Conservation (phyloP, 2,113 vertebrate genomes). For the Neotoma lepida region DNA sequence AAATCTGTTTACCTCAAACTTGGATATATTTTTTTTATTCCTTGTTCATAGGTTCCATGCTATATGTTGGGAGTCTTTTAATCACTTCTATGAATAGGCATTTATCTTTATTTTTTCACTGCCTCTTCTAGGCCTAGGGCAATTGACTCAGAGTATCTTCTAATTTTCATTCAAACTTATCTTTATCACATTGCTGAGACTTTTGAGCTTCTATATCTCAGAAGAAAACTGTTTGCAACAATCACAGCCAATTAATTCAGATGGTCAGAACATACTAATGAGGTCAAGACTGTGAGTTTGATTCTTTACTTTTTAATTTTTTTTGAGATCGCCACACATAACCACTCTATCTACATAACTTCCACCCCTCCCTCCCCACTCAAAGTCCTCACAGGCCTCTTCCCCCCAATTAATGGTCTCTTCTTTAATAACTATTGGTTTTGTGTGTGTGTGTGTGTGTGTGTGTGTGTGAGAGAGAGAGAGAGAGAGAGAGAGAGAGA, state of each 20-base stretch:
- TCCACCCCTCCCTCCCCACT: no score
- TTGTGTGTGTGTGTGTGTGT: background rate
- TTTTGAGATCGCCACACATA: background rate
- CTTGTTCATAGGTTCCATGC: constrained; percentile 44
- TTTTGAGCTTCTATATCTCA: constrained; percentile 56
- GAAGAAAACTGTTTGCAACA: background rate
- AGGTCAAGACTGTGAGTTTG: background rate
- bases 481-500: no score
- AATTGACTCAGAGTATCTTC: constrained; percentile 59
- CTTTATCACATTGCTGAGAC: constrained; percentile 64
- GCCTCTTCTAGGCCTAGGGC: constrained; percentile 50
- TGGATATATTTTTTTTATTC: constrained; percentile 61
- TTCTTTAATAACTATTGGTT: background rate
- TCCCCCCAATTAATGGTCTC: background rate
- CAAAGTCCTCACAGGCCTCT: background rate
- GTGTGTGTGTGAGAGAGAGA: no score
- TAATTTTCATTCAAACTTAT: constrained; percentile 61
- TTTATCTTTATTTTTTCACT: constrained; percentile 66
- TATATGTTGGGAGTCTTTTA: constrained; percentile 64
- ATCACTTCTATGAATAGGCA: constrained; percentile 61
- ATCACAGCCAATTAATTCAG: constrained; percentile 22
- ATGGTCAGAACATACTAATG: constrained; percentile 18
- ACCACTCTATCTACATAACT: background rate
- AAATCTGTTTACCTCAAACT: constrained; percentile 76
- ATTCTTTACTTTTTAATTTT: background rate